Percentiles rank a stretch among this genome's conserved stretches.
Conservation (phyloP, 64 coral and sea anemone genomes). For the Trachythela sp. region DNA sequence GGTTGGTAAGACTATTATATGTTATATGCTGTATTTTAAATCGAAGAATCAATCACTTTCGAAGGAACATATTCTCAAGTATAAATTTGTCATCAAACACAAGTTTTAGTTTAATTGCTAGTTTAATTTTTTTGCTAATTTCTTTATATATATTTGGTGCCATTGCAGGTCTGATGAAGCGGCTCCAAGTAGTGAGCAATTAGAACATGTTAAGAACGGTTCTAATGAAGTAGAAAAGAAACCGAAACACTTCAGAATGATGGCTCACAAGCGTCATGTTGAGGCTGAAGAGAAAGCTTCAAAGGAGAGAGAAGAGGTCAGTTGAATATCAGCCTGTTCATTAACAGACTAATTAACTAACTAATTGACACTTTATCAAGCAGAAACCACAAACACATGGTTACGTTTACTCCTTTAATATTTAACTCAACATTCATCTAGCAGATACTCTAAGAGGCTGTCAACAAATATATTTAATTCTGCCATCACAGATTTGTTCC, state of each 20-base stretch:
- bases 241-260: background rate
- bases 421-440: too few species aligned
- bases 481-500: too few species aligned
- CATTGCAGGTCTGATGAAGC: background rate
- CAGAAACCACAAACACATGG: too few species aligned
- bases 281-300: background rate
- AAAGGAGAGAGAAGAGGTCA: background rate
- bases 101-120: background rate
- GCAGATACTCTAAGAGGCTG: too few species aligned
- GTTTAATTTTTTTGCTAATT: background rate
- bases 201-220: background rate
- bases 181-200: background rate
- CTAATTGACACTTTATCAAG: too few species aligned
- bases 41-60: background rate
- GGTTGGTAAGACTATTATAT: too few species aligned
- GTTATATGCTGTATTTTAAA: too few species aligned
- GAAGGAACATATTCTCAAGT: background rate
- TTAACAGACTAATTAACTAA: too few species aligned
- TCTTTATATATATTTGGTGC: too few species aligned
- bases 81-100: background rate
- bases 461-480: too few species aligned
- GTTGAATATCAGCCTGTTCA: too few species aligned
- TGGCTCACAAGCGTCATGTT: background rate
- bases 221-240: background rate
- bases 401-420: too few species aligned